These are phyloP conservation scores for Percopsis transmontana DNA, from an alignment of 2,113 vertebrate species.

Conservation along the genomic window DNA sequence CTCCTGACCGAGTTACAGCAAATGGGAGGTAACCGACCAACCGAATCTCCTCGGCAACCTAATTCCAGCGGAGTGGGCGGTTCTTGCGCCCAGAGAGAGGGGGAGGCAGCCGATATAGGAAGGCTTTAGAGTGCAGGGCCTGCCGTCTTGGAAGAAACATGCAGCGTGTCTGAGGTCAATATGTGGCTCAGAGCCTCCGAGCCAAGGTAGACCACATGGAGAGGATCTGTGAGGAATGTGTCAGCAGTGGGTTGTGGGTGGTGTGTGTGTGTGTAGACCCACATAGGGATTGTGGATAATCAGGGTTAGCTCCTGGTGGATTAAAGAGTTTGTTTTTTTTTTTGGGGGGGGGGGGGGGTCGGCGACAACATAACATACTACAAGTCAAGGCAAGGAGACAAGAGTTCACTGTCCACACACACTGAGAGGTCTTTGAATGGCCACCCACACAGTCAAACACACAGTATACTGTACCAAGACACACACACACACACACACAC, in stretches of 20 bases:
- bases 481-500: background rate
- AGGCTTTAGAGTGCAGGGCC: background rate
- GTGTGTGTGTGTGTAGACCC: constrained; percentile 7
- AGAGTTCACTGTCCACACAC: background rate
- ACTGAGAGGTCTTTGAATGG: background rate
- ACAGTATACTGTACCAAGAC: background rate
- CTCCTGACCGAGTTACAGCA: constrained; percentile 3
- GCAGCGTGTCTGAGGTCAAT: constrained; percentile 10
- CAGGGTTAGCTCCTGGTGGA: constrained; percentile 48
- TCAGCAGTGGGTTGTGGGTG: background rate
- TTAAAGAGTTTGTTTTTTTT: constrained; percentile 49
- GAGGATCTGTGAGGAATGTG: background rate
- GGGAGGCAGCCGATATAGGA: background rate
- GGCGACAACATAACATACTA: constrained; percentile 8
- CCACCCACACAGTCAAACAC: background rate
- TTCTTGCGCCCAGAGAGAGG: background rate
- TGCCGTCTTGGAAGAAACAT: constrained; percentile 16
- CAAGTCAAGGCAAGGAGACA: constrained; percentile 27
- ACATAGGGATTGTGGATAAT: constrained; percentile 44
- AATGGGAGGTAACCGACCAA: constrained; percentile 14
- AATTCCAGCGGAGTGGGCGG: background rate
- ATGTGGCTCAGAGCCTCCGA: background rate
- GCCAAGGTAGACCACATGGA: constrained; percentile 6
- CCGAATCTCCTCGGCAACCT: constrained; percentile 6
- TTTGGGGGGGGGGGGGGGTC: no score